A percentile compares a stretch with the other conserved stretches of the same genome.
Conservation (phyloP, 2,888 invertebrate genomes). For the Nephrotoma guestfalica region DNA sequence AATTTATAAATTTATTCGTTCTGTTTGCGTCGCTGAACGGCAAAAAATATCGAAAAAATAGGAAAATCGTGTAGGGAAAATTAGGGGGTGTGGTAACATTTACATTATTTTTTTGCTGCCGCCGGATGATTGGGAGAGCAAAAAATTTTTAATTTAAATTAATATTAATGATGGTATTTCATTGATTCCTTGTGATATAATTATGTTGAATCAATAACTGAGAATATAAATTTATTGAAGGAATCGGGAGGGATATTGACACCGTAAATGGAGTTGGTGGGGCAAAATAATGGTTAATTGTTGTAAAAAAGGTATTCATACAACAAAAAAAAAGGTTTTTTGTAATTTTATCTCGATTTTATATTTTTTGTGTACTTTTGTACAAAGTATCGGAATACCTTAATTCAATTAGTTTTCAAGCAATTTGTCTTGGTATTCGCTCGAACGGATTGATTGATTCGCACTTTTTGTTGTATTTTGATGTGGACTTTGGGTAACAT, state of each 20-base stretch:
- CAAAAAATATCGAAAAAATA: neutral
- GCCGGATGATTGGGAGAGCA: neutral
- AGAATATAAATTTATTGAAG: neutral
- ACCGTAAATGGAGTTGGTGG: neutral
- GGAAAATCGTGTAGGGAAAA: neutral
- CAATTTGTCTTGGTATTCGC: neutral
- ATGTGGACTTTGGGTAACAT: neutral
- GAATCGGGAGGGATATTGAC: neutral
- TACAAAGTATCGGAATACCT: neutral
- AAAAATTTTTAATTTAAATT: neutral
- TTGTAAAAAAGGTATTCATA: neutral
- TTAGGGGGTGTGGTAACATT: neutral
- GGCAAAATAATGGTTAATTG: neutral
- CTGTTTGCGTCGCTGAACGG: neutral
- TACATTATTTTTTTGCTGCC: neutral
- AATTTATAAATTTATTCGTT: neutral
- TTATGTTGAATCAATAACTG: neutral
- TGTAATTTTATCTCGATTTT: neutral
- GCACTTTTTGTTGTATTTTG: neutral
- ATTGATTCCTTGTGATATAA: neutral
- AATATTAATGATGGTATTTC: neutral
- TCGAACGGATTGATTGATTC: neutral
- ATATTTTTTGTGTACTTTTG: neutral
- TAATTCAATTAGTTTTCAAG: neutral
- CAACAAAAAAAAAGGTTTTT: neutral